Evolutionary conservation across 2,113 vertebrate genomes (phyloP), one percentile per base, ranked within the genome.

Genomic region (Perccottus glenii): DNA sequence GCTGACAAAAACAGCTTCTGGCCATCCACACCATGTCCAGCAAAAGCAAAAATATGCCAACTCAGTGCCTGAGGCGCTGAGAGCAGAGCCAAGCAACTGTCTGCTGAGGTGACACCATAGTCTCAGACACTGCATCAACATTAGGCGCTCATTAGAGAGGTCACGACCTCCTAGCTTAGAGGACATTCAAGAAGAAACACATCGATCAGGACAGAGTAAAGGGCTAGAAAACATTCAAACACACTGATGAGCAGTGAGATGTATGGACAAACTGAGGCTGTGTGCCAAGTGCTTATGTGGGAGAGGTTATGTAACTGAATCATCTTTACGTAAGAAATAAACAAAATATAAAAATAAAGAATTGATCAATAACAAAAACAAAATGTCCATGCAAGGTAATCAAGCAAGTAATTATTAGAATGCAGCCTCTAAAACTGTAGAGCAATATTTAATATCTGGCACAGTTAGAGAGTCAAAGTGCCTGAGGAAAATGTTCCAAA

Each of bases 61-160:
- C 40, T 81, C 66, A 61, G 32, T 55, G 77, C 77, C 72, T 32
- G 27, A 0, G 58, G 35, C 58, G 9, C 5, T 9, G 43, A 67
- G 47, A 61, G 38, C 32, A 11, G 43, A 80, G 35, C 64, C 46
- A 47, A 58, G 63, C 45, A 15, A 60, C 16, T 52, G 47, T 44
- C 32, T 44, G 60, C 44, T 32, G 11, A 51, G 16, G 43, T 56
- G 71, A 67, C 71, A 78, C 46, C 47, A 51, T 38, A 49, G 58
- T 67, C 52, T 60, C 43, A 59, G 57, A 48, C 60, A 55, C 40
- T 27, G 59, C 69, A 62, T 78, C 60, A 72, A 78, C 64, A 64
- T 78, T 76, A 70, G 56, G 73, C 47, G 43, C 64, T 75, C 45
- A 70, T 80, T 78, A 79, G 63, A 80, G 14, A 73, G 78, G 80